phyloP scores from a whole-genome alignment of 2,888 invertebrate genomes.

The Heteromurus nitidus region DNA sequence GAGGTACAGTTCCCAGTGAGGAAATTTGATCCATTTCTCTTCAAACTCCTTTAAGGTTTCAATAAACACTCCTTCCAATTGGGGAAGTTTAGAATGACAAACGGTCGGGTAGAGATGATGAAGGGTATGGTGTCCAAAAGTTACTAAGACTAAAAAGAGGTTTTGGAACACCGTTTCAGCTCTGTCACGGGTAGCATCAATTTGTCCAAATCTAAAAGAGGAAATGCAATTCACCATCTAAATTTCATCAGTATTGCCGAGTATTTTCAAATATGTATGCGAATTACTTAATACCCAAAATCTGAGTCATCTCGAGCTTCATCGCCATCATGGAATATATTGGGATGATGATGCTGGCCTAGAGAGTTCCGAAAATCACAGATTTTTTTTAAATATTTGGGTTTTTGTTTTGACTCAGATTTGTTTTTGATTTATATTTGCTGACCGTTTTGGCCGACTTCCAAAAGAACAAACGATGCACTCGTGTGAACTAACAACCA shows the following conservation, averaged over 20 bases:
- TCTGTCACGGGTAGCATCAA: constrained; percentile 85
- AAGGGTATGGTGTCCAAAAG: constrained; percentile 80
- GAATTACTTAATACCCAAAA: constrained; percentile 71
- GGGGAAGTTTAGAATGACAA: constrained; percentile 84
- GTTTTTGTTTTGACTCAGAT: too few relatives aligned
- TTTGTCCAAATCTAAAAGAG: constrained; percentile 83
- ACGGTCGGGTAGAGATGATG: constrained; percentile 83
- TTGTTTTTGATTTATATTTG: too few relatives aligned
- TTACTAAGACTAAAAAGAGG: constrained; percentile 75
- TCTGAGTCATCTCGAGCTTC: constrained; percentile 73
- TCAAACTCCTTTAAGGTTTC: constrained; percentile 82
- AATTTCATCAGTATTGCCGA: not conserved
- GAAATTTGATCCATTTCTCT: constrained; percentile 75
- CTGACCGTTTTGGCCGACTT: constrained; percentile 84
- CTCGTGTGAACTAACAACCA: constrained; percentile 69
- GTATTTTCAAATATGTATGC: not conserved
- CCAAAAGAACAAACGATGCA: constrained; percentile 75
- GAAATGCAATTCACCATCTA: not conserved
- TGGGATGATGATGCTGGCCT: constrained; percentile 46
- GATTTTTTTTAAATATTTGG: too few relatives aligned
- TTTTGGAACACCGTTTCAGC: constrained; percentile 79
- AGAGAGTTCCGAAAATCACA: too few relatives aligned
- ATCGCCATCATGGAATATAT: constrained; percentile 74
- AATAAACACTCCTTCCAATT: constrained; percentile 81
- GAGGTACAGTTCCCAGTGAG: constrained; percentile 80